Conservation (phyloP, 2,888 invertebrate genomes). For the Idaea biselata region DNA sequence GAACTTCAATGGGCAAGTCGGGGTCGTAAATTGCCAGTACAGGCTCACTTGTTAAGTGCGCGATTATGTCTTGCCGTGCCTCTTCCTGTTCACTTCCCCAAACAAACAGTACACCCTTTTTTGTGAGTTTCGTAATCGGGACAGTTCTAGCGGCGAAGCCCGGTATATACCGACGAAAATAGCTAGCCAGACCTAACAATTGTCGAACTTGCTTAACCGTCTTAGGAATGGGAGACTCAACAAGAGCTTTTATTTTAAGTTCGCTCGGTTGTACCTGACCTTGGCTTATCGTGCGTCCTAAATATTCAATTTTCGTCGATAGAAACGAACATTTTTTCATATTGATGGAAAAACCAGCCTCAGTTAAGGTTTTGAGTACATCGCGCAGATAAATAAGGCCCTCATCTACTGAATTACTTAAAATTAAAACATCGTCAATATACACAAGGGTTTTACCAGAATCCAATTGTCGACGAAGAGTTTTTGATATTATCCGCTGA, state of each 20-base stretch:
- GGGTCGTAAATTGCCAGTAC: slow-evolving; percentile 25
- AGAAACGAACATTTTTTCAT: too few species aligned
- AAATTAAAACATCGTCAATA: slow-evolving; percentile 9
- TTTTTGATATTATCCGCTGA: slow-evolving; percentile 19
- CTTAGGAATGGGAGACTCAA: background rate
- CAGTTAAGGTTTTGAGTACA: background rate
- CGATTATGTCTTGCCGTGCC: too few species aligned
- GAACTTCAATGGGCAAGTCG: slow-evolving; percentile 14
- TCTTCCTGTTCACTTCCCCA: too few species aligned
- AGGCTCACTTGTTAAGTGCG: too few species aligned
- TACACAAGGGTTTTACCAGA: slow-evolving; percentile 16
- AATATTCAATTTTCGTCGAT: background rate
- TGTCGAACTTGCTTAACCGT: slow-evolving; percentile 1
- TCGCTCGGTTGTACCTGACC: slow-evolving; percentile 9
- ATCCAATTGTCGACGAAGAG: background rate
- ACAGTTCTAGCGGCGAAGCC: too few species aligned
- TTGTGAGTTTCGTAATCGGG: too few species aligned
- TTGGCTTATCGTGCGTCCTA: background rate
- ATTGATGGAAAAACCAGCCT: background rate
- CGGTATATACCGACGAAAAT: too few species aligned
- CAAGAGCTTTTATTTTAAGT: background rate
- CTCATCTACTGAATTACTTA: background rate
- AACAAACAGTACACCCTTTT: too few species aligned
- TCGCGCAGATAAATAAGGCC: background rate
- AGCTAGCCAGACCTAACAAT: slow-evolving; percentile 4